Percentiles rank a stretch among this genome's conserved stretches.
phyloP scores from a whole-genome alignment of 1,140 invertebrate genomes.

The Neodiprion pinetum region DNA sequence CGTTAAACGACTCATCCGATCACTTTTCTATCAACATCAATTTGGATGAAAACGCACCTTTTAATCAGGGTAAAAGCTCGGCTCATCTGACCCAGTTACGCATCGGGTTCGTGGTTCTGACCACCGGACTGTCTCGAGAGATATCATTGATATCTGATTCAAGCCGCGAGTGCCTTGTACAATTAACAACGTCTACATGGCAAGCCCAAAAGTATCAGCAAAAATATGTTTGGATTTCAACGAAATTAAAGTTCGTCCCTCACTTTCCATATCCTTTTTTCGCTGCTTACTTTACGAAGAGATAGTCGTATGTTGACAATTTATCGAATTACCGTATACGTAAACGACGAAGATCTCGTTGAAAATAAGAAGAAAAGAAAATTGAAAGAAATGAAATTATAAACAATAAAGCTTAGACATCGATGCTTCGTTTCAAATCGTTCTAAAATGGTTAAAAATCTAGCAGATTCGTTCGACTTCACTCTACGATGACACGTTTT shows the following conservation, averaged over 20 bases:
- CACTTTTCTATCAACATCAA: background rate
- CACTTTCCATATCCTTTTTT: background rate
- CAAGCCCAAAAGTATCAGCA: background rate
- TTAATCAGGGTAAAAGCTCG: constrained; percentile 5
- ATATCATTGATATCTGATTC: background rate
- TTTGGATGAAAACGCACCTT: constrained; percentile 5
- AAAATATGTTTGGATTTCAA: no score
- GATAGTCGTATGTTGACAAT: background rate
- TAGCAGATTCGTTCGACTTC: no score
- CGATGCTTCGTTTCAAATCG: no score
- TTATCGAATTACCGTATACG: background rate
- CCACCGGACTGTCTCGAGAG: background rate
- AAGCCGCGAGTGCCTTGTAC: background rate
- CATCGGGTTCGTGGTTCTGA: background rate
- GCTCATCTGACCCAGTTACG: background rate
- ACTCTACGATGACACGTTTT: no score
- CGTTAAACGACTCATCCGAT: background rate
- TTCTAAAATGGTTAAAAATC: no score
- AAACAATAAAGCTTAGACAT: no score
- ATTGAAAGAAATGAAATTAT: no score
- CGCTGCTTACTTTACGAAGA: background rate
- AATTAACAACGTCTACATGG: background rate
- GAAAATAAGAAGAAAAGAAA: no score
- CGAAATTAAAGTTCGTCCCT: no score
- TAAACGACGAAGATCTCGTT: background rate